These are phyloP conservation scores for Macrostomum cliftonense DNA, from an alignment of 2,888 invertebrate genomes.

Conservation along the genomic window DNA sequence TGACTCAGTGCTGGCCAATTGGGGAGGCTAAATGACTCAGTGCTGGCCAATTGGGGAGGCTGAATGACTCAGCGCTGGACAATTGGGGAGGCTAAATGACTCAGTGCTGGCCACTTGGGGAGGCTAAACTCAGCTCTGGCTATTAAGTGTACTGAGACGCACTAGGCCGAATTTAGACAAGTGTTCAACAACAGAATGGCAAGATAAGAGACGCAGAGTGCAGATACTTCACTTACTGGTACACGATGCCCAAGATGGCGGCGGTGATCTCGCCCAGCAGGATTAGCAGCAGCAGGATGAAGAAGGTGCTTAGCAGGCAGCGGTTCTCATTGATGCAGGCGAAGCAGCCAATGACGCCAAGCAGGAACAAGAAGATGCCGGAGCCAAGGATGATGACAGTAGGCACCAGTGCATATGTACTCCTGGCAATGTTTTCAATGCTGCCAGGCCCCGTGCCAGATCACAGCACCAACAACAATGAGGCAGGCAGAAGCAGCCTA, in stretches of 20 bases:
- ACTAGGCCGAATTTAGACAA: too few relatives aligned
- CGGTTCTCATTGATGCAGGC: background rate
- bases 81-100: too few relatives aligned
- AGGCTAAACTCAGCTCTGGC: too few relatives aligned
- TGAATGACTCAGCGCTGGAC: too few relatives aligned
- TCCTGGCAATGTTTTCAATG: slow-evolving; percentile 2
- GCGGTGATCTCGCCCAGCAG: background rate
- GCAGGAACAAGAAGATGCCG: slow-evolving; percentile 9
- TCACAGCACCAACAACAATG: background rate
- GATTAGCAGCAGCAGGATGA: background rate
- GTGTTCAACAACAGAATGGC: too few relatives aligned
- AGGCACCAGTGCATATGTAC: background rate
- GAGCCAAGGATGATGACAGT: background rate
- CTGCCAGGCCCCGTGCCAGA: background rate
- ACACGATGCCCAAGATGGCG: background rate
- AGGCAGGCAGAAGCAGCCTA: background rate
- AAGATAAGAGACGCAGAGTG: too few relatives aligned
- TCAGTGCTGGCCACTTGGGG: too few relatives aligned
- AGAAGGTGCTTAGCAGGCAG: background rate
- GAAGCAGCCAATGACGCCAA: slow-evolving; percentile 5
- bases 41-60: too few relatives aligned
- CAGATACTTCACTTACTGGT: background rate
- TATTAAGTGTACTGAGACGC: too few relatives aligned
- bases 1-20: too few relatives aligned
- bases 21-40: too few relatives aligned